Base-by-base conservation (phyloP, 2,113 vertebrate species). In the zebrafish (Danio rerio) region DNA sequence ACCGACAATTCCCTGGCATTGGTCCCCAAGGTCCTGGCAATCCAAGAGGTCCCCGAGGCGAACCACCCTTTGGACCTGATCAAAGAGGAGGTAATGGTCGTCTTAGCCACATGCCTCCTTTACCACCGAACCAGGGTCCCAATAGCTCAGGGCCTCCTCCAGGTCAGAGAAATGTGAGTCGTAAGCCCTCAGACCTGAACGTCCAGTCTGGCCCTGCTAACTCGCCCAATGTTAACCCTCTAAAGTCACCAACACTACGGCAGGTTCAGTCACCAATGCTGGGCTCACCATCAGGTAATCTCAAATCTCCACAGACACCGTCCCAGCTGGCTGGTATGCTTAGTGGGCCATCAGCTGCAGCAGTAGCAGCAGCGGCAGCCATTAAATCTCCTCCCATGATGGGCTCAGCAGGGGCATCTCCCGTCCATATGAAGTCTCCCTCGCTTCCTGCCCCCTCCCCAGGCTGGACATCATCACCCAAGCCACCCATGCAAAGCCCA, bases 211-310 rank as follows among this genome's bases (percentile, higher is more conserved):
- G 96, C 74, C 97, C 97, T 85, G 96, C 96, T 86, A 97, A 96
- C 89, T 99, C 98, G n/a, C 98, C 98, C 10, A 97, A 95, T 85
- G 93, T 99, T 80, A 99, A 99, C 89, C 96, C 97, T 21, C 93
- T 99, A 0, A 99, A 99, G 83, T 99, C 98, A 4, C 98, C 98
- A 70, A 98, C 98, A 0, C 93, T 99, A 94, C 96, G 97, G 92
- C 98, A 99, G 89, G 98, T 98, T 78, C 97, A 99, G 93, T 99
- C 98, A 11, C 97, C 98, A 0, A 98, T 99, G 96, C 93, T 99
- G 93, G 97, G 96, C 84, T 99, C 98, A 12, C 98, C 98, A 53
- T 99, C 97, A 9, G 96, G 96, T 88, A 98, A 97, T 89, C 97
- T 99, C 87, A 99, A 99, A 92, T 99, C 98, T 59, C 98, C 98